Evolutionary conservation across 1,140 invertebrate genomes (phyloP), one percentile per base, ranked within the genome.

Genomic region (Drosophila asahinai): DNA sequence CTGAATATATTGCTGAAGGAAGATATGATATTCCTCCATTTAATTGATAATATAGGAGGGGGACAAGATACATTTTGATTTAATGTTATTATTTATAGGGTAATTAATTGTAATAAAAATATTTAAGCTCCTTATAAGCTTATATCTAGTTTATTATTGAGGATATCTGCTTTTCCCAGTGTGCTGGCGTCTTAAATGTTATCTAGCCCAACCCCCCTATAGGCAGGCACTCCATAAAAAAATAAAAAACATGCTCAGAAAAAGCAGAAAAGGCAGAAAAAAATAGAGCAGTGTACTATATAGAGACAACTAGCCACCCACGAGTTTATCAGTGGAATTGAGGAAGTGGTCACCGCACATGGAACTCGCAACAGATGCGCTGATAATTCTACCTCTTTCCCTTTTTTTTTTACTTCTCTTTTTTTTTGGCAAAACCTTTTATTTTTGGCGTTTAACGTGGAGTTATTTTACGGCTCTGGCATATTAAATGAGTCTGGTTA

Each of bases 281-380:
- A 33, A 15, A 25, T 38, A 7, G 33, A 19, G 14, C 70, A 72
- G 66, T 40, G 42, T 47, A 38, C 38, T 57, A 22, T 40, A 40
- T 57, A 40, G 54, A 51, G 27, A 59, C 40, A 71, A 47, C 66
- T 72, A 52, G 38, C 71, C 84, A 89, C 84, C 84, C 84, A 89
- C 81, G 27, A 83, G 67, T 81, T 87, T 87, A 89, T 87, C 84
- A 89, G 83, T 66, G 81, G 61, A 70, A 87, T 86, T 89, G 74
- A 89, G 83, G 83, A 86, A 86, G 81, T 83, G 83, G 65, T 74
- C 43, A 74, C 58, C 59, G 52, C 62, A 62, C 54, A 72, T 76
- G 57, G 49, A 83, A 70, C 81, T 81, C 54, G 70, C 52, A 66
- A 80, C 83, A 80, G 79, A 86, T 83, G 77, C 61, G 52, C 65